Base-by-base conservation (phyloP, 2,888 invertebrate genomes). In the Scotopteryx bipunctaria region DNA sequence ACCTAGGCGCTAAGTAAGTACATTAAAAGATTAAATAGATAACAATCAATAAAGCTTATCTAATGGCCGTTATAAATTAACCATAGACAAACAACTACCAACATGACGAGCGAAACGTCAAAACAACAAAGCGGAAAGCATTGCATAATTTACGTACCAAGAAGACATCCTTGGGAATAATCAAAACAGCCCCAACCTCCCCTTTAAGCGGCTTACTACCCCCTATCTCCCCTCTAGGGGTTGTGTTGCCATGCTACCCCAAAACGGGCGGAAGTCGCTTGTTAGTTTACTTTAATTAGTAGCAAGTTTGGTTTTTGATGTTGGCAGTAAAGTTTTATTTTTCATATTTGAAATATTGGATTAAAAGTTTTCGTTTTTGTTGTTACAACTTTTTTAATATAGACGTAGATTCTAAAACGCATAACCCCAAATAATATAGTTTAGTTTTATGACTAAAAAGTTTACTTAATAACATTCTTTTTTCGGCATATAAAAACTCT, bases 91-190 rank as follows among this genome's bases (percentile, higher is more conserved):
- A 62, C 58, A 66, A 60, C 60, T 64, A 64, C 61, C 55, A 61
- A 67, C 67, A 64, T 63, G 60, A 64, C 64, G 66, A 70, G 66
- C 66, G 64, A 63, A 66, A 61, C 59, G 61, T 66, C 68, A 69
- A 70, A 76, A 78, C 77, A 77, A 73, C 73, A 64, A 61, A 68
- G 63, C 68, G 62, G 52, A 59, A 61, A 67, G 71, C 78, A 67
- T 79, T 89, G 89, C 88, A 90, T 90, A 90, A 89, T 90, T 90
- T 85, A 88, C 81, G 83, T 80, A 74, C 69, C 81, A 86, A 86
- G 86, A 86, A 84, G 87, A 87, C 88, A 84, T 84, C 84, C 87
- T 86, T 82, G 76, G 88, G 83, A 88, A 88, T 89, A 87, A 89
- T 89, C 86, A 89, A 87, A 89, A 87, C 88, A 88, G 78, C 78